Percentiles rank a stretch among this genome's conserved stretches.
Conservation (phyloP, 2,888 invertebrate species). For the Leucophenga montana region DNA sequence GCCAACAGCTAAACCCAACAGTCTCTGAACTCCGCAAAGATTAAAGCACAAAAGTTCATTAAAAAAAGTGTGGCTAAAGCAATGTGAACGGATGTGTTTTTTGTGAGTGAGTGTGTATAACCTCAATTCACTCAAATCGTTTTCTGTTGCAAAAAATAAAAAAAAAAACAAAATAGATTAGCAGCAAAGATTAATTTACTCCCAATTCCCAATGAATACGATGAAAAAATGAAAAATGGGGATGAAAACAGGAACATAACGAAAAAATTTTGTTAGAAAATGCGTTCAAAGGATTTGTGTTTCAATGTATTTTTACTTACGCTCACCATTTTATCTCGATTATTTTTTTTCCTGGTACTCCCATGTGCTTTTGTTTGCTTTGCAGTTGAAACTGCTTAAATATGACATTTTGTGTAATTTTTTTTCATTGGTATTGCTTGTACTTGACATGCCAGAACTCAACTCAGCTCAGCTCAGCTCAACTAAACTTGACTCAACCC, state of each 20-base stretch:
- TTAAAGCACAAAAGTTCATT: too few relatives aligned
- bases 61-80: neutral
- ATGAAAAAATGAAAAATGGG: constrained; percentile 17
- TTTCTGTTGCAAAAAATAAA: constrained; percentile 39
- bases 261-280: neutral
- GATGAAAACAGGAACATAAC: constrained; percentile 7
- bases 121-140: constrained; percentile 4
- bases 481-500: too few relatives aligned
- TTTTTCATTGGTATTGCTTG: neutral
- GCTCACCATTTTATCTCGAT: constrained; percentile 7
- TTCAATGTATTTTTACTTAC: constrained; percentile 23
- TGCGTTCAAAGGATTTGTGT: constrained; percentile 29
- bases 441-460: neutral
- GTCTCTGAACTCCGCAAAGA: too few relatives aligned
- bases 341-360: constrained; percentile 32
- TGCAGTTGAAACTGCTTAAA: constrained; percentile 6
- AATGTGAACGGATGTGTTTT: neutral
- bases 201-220: neutral
- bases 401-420: neutral
- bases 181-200: constrained; percentile 26
- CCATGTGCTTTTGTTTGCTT: neutral
- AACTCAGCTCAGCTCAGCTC: neutral
- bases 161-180: constrained; percentile 32
- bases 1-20: too few relatives aligned
- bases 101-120: constrained; percentile 4